A percentile compares a stretch with the other conserved stretches of the same genome.
Evolutionary conservation across 2,888 invertebrate species (phyloP).

Genomic region (Cephalotes varians): DNA sequence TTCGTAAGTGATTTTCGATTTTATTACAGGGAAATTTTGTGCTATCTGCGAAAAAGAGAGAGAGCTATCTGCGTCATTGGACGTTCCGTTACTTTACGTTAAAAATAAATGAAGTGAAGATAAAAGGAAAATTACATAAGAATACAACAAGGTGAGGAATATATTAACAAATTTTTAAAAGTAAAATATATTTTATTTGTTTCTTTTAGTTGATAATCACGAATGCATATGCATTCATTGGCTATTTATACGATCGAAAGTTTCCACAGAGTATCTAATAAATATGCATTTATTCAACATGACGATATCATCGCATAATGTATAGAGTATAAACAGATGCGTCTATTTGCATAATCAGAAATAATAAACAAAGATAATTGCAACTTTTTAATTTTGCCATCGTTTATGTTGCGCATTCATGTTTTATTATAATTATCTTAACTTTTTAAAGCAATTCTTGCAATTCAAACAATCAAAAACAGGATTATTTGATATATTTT

Average conservation of each 20-base stretch:
- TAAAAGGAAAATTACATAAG: background rate
- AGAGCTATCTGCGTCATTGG: background rate
- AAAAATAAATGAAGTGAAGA: background rate
- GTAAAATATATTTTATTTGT: conserved; percentile 5
- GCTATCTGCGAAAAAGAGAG: too few relatives aligned
- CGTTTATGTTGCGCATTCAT: background rate
- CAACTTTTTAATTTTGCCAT: background rate
- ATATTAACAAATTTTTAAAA: background rate
- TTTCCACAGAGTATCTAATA: background rate
- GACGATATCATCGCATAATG: background rate
- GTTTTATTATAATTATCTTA: background rate
- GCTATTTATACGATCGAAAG: background rate
- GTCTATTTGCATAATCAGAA: background rate
- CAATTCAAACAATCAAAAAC: too few relatives aligned
- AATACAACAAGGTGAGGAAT: background rate
- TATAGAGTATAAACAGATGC: background rate
- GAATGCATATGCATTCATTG: background rate
- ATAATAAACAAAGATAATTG: background rate
- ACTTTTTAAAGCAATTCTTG: background rate
- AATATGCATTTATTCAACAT: background rate
- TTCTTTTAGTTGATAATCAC: background rate
- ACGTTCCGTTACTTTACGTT: background rate
- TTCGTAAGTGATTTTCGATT: conserved; percentile 26
- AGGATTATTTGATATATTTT: background rate
- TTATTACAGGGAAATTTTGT: conserved; percentile 20